Conservation (phyloP, 2,888 invertebrate genomes). For the Cylloceria caligata region DNA sequence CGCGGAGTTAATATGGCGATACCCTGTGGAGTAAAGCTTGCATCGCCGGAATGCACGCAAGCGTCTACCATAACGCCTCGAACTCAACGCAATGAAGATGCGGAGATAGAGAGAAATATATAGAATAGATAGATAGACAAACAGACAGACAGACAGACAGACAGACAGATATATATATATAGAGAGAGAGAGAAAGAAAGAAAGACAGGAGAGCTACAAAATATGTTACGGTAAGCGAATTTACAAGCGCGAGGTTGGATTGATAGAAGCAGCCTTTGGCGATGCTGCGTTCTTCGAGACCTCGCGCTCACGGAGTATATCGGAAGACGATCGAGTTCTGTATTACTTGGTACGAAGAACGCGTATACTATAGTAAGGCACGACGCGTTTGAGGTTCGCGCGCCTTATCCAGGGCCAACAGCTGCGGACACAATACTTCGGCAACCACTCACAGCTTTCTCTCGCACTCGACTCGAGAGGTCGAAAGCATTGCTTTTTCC, state of each 20-base stretch:
- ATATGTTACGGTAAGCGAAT: constrained; percentile 42
- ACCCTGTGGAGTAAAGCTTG: constrained; percentile 11
- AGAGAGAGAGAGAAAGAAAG: constrained; percentile 46
- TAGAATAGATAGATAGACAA: constrained; percentile 37
- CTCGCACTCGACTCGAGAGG: constrained; percentile 50
- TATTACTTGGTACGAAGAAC: constrained; percentile 45
- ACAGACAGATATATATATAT: background rate
- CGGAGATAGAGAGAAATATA: background rate
- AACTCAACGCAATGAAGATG: background rate
- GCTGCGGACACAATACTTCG: constrained; percentile 59
- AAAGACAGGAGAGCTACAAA: background rate
- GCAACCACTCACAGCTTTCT: constrained; percentile 63
- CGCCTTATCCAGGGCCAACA: constrained; percentile 67
- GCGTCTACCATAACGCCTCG: background rate
- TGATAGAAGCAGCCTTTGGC: constrained; percentile 13
- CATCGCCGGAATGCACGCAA: constrained; percentile 24
- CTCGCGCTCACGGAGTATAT: background rate
- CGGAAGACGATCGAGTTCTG: constrained; percentile 39
- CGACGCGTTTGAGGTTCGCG: constrained; percentile 48
- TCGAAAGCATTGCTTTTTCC: constrained; percentile 49
- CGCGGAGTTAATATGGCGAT: background rate
- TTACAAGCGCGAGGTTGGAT: constrained; percentile 35
- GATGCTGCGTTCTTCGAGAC: constrained; percentile 4
- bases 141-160: constrained; percentile 43
- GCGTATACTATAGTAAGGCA: constrained; percentile 19